These are phyloP conservation scores for Pseudotriccus pelzelni DNA, from an alignment of 2,797 vertebrate species.

Conservation along the genomic window DNA sequence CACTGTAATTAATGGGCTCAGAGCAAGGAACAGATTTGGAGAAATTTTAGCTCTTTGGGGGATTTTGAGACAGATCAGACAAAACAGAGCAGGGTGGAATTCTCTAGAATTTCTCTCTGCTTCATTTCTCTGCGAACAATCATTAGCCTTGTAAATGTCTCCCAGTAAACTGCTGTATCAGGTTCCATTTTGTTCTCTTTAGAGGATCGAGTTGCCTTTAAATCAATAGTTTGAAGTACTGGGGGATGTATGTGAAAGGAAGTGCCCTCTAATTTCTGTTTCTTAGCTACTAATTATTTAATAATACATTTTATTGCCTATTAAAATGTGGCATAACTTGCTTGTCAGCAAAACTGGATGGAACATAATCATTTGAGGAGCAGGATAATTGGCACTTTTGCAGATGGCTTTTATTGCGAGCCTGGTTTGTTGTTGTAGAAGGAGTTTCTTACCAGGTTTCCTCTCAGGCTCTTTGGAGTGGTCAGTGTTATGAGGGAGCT, in stretches of 20 bases:
- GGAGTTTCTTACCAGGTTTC: conserved; percentile 61
- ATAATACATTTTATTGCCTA: conserved; percentile 85
- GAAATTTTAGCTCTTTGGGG: conserved; percentile 78
- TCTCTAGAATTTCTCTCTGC: conserved; percentile 82
- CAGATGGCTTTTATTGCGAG: conserved; percentile 78
- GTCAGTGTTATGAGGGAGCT: conserved; percentile 10
- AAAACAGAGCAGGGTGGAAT: conserved; percentile 79
- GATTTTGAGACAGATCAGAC: conserved; percentile 79
- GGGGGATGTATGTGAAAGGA: conserved; percentile 70
- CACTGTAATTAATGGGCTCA: conserved; percentile 94
- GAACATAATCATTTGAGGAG: conserved; percentile 77
- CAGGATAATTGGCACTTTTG: conserved; percentile 77
- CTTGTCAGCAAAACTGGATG: conserved; percentile 82
- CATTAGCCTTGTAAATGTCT: conserved; percentile 83
- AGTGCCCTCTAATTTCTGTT: conserved; percentile 81
- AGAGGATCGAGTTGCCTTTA: conserved; percentile 74
- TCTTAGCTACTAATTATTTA: conserved; percentile 85
- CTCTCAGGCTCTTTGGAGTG: conserved; percentile 20
- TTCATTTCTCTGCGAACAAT: conserved; percentile 77
- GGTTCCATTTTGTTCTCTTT: conserved; percentile 75
- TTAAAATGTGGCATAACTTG: conserved; percentile 81
- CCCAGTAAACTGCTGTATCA: conserved; percentile 78
- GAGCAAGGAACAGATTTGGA: conserved; percentile 82
- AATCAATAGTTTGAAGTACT: conserved; percentile 75
- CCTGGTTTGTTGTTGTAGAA: conserved; percentile 55